Evolutionary conservation across 2,797 vertebrate genomes (phyloP).

Genomic region (Jordanella pulchra): DNA sequence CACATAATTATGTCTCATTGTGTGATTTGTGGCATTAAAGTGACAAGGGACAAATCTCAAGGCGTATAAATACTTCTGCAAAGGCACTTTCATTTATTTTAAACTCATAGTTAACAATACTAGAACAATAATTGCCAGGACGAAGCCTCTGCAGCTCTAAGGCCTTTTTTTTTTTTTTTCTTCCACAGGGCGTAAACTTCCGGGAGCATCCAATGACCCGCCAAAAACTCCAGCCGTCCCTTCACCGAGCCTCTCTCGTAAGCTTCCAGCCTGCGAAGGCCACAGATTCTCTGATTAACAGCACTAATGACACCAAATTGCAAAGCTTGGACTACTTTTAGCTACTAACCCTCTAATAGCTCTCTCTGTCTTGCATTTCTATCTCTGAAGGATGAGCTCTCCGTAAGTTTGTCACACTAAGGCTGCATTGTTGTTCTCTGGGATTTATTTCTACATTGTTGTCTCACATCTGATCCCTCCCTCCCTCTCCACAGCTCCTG

Average conservation of each 20-base stretch:
- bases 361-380: constrained; percentile 66
- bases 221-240: constrained; percentile 82
- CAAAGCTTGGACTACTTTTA: constrained; percentile 3
- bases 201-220: constrained; percentile 62
- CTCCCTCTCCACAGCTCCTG: constrained; percentile 83
- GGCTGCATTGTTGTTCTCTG: constrained; percentile 14
- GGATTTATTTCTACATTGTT: constrained; percentile 18
- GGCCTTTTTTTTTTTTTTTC: constrained; percentile 38
- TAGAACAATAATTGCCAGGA: too few species aligned
- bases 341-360: constrained; percentile 58
- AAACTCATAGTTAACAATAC: neutral
- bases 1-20: neutral
- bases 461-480: constrained; percentile 30
- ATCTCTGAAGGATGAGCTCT: constrained; percentile 75
- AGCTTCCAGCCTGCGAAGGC: constrained; percentile 56
- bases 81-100: neutral
- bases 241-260: constrained; percentile 91
- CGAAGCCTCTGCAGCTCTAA: neutral
- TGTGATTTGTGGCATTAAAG: neutral
- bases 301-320: constrained; percentile 42
- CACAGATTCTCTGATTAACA: constrained; percentile 30
- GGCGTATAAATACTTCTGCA: neutral
- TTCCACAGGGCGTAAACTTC: constrained; percentile 78
- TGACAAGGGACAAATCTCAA: neutral
- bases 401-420: constrained; percentile 71